These are phyloP conservation scores for Anniella stebbinsi DNA, from an alignment of 2,797 vertebrate genomes.

Conservation along the genomic window DNA sequence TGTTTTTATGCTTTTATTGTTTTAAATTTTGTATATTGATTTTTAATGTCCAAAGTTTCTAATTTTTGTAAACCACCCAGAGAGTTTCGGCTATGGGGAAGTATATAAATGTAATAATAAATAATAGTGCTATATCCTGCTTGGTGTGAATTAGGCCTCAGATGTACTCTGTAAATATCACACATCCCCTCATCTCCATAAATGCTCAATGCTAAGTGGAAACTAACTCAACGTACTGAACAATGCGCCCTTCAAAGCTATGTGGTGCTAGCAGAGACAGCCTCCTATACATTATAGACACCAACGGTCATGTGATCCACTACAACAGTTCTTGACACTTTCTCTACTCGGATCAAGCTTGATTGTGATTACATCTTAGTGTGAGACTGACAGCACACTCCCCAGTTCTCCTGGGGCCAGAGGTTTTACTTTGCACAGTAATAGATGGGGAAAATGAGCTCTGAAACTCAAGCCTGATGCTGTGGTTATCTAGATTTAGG, in stretches of 20 bases:
- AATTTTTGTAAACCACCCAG: no score
- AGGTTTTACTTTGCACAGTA: conserved; percentile 34
- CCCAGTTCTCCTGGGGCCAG: conserved; percentile 4
- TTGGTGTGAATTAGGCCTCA: no score
- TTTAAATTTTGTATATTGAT: no score
- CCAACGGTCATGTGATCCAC: conserved; percentile 36
- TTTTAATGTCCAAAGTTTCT: no score
- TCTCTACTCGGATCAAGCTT: conserved; percentile 62
- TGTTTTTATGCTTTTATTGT: no score
- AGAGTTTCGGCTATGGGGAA: no score
- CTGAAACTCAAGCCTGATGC: conserved; percentile 43
- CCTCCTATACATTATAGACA: conserved; percentile 45
- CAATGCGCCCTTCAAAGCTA: neutral
- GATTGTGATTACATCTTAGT: conserved; percentile 51
- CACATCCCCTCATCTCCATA: neutral
- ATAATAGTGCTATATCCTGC: no score
- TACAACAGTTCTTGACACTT: conserved; percentile 58
- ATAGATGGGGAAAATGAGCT: conserved; percentile 38
- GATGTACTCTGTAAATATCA: neutral
- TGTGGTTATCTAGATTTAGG: conserved; percentile 63
- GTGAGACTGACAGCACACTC: conserved; percentile 55
- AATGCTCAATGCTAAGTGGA: conserved; percentile 17
- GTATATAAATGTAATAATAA: no score
- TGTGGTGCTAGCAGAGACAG: neutral
- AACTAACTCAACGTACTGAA: conserved; percentile 35